Evolutionary conservation across 1,140 invertebrate genomes (phyloP), one percentile per base, ranked within the genome.

Genomic region (Forficula auricularia): DNA sequence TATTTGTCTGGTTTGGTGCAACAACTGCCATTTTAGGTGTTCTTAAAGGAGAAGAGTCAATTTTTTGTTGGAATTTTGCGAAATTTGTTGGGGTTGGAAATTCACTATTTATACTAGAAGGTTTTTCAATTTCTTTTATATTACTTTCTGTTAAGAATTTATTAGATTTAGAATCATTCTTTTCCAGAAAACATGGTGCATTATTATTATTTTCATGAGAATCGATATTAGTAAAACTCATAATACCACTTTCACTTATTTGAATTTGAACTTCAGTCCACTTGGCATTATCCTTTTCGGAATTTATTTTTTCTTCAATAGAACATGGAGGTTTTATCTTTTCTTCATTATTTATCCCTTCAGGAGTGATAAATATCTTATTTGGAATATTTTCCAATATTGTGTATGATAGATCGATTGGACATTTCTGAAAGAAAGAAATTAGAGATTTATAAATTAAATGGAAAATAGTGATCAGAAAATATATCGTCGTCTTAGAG

Each of bases 261-360:
- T 74, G 67, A 12, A 79, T 54, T 46, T 77, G 74, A 27, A 77
- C 75, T 56, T 78, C 75, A 51, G 75, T 75, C 67, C 71, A 74
- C 33, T 66, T 58, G 38, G 53, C 57, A 31, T 51, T 52, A 6
- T 30, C 22, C 27, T 48, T 48, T 10, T 43, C 42, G 38, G 10
- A 15, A 10, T 22, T 16, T 15, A 42, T 45, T 43, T 40, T 30
- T 27, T 42, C 41, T 22, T 44, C 22, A 38, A 46, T 41, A 31
- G 36, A 22, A 8, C 16, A 12, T 32, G 18, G n/a, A n/a, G n/a
- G n/a, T n/a, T n/a, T n/a, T n/a, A n/a, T n/a, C n/a, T n/a, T 15
- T 22, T 31, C 8, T 46, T 43, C 43, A 41, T 22, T 15, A 13
- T 3, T 18, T 18, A 32, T 32, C 13, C 33, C 32, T 10, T 38